Percentiles rank a stretch among this genome's conserved stretches.
phyloP scores from a whole-genome alignment of 2,797 vertebrate species.

The Podargus strigoides region DNA sequence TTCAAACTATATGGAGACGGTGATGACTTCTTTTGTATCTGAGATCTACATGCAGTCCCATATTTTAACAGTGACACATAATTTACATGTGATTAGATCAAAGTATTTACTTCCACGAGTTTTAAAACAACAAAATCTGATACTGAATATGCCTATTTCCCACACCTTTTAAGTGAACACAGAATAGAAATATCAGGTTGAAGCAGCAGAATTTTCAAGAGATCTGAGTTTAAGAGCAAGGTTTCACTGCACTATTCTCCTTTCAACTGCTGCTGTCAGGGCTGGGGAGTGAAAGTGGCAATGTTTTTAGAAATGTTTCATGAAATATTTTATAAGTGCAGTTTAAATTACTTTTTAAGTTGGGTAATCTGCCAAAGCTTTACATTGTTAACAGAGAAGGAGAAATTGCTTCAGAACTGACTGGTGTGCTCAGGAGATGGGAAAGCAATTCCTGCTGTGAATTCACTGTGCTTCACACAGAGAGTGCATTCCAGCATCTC shows the following conservation, averaged over 20 bases:
- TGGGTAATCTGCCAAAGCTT: slow-evolving; percentile 55
- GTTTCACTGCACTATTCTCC: not conserved
- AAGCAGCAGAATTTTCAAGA: slow-evolving; percentile 60
- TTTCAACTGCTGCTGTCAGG: slow-evolving; percentile 51
- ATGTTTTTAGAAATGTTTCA: slow-evolving; percentile 56
- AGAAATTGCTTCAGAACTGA: not conserved
- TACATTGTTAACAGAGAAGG: slow-evolving; percentile 37
- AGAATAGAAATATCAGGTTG: slow-evolving; percentile 55
- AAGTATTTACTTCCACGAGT: slow-evolving; percentile 62
- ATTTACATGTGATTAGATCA: slow-evolving; percentile 72
- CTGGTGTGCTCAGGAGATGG: not conserved
- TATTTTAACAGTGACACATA: slow-evolving; percentile 69
- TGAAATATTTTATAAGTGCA: slow-evolving; percentile 60
- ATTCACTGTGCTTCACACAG: not conserved
- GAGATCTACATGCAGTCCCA: slow-evolving; percentile 64
- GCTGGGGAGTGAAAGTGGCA: slow-evolving; percentile 27
- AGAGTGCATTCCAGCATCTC: not conserved
- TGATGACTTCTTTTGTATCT: slow-evolving; percentile 67
- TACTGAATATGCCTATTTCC: slow-evolving; percentile 57
- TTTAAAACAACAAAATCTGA: slow-evolving; percentile 67
- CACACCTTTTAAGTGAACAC: slow-evolving; percentile 56
- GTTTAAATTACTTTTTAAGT: slow-evolving; percentile 60
- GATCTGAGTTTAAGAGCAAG: slow-evolving; percentile 42
- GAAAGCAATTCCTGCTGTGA: not conserved
- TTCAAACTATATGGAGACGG: slow-evolving; percentile 56